These are phyloP conservation scores for Peromyscus maniculatus DNA, from an alignment of 2,113 vertebrate genomes.

Conservation along the genomic window DNA sequence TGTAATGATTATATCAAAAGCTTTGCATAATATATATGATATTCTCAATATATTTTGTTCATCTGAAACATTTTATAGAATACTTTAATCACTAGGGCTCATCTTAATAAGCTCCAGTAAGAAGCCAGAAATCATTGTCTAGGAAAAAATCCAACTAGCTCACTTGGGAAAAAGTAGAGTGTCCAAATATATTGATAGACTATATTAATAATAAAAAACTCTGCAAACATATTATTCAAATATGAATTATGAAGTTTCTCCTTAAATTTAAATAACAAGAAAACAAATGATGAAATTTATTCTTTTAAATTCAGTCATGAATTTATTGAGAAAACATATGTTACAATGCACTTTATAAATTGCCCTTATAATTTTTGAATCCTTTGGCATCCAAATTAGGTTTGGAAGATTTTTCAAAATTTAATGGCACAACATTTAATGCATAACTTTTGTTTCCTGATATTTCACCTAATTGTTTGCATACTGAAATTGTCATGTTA, in stretches of 20 bases:
- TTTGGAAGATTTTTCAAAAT: slow-evolving; percentile 54
- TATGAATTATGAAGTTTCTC: background rate
- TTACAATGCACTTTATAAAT: slow-evolving; percentile 45
- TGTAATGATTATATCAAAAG: background rate
- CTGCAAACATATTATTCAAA: background rate
- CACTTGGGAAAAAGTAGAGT: background rate
- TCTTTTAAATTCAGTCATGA: background rate
- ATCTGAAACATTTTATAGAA: background rate
- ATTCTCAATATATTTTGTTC: background rate
- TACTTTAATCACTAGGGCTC: background rate
- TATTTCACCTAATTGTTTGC: slow-evolving; percentile 30
- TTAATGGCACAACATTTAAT: background rate
- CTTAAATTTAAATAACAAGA: background rate
- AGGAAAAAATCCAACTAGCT: background rate
- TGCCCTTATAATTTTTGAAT: slow-evolving; percentile 1
- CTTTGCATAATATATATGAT: background rate
- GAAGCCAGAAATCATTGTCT: background rate
- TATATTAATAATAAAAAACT: background rate
- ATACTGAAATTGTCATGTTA: background rate
- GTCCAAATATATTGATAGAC: background rate
- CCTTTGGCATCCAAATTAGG: slow-evolving; percentile 53
- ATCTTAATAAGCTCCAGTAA: background rate
- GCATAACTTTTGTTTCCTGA: background rate
- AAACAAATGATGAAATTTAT: background rate
- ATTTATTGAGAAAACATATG: slow-evolving; percentile 50